These are phyloP conservation scores for Cynaeus angustus DNA, from an alignment of 2,888 invertebrate genomes.

Conservation along the genomic window DNA sequence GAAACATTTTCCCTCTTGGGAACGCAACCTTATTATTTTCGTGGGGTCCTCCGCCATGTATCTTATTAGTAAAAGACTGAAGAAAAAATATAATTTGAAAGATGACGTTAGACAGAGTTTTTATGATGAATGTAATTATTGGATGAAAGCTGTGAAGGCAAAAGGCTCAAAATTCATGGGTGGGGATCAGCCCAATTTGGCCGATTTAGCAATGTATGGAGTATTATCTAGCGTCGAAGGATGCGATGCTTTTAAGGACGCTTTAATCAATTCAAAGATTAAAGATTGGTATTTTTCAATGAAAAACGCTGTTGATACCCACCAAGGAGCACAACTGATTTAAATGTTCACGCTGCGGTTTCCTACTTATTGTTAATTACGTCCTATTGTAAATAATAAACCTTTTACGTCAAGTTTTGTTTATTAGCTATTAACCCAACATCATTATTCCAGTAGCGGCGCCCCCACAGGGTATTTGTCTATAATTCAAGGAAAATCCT, in stretches of 20 bases:
- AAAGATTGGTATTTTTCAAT: conserved; percentile 86
- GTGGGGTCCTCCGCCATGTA: conserved; percentile 96
- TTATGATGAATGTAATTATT: conserved; percentile 90
- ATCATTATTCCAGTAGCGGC: conserved; percentile 28
- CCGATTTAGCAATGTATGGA: conserved; percentile 94
- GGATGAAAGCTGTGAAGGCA: conserved; percentile 82
- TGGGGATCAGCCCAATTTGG: conserved; percentile 89
- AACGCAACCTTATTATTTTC: conserved; percentile 90
- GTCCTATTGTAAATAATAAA: neutral
- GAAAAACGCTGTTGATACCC: conserved; percentile 77
- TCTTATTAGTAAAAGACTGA: conserved; percentile 90
- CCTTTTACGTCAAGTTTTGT: neutral
- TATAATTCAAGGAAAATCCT: conserved; percentile 83
- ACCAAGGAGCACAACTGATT: conserved; percentile 73
- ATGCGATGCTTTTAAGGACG: conserved; percentile 90
- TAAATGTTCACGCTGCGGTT: conserved; percentile 40
- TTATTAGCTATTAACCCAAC: conserved; percentile 2
- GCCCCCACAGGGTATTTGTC: conserved; percentile 77
- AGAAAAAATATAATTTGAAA: conserved; percentile 88
- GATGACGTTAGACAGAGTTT: conserved; percentile 92
- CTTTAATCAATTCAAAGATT: conserved; percentile 83
- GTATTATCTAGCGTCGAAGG: conserved; percentile 95
- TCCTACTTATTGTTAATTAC: conserved; percentile 8
- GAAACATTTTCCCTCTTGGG: conserved; percentile 89
- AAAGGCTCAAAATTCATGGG: conserved; percentile 88